Evolutionary conservation across 2,113 vertebrate species (phyloP).

Genomic region (Pachycephala philippinensis): DNA sequence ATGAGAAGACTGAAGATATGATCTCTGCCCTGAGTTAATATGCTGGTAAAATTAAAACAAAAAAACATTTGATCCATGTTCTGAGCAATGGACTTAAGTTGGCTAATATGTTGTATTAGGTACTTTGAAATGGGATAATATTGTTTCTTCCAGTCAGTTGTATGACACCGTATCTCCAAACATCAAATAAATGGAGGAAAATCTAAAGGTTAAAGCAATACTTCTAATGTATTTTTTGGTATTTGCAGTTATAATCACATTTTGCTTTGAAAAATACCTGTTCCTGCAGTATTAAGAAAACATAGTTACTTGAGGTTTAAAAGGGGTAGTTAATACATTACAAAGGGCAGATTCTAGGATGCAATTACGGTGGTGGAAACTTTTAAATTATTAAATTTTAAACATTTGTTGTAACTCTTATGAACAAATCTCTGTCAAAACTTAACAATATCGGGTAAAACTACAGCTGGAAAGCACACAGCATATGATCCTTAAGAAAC

Average conservation of each 20-base stretch:
- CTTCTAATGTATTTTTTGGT: not conserved
- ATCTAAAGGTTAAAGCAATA: not conserved
- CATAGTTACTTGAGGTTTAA: not conserved
- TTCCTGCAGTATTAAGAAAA: not conserved
- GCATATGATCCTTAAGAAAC: not conserved
- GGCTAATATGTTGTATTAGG: not conserved
- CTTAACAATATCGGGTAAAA: not conserved
- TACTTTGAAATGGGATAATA: not conserved
- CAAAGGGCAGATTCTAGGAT: not conserved
- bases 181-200: not conserved
- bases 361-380: not conserved
- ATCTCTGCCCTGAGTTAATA: not conserved
- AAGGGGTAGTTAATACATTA: not conserved
- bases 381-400: not conserved
- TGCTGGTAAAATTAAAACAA: not conserved
- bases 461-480: not conserved
- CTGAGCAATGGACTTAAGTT: not conserved
- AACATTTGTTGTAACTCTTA: not conserved
- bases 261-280: not conserved
- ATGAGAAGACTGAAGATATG: not conserved
- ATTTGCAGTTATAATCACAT: not conserved
- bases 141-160: not conserved
- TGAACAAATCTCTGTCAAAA: not conserved
- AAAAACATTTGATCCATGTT: not conserved
- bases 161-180: not conserved